phyloP scores from a whole-genome alignment of 2,888 invertebrate genomes.

The Scaptomyza caliginosa region DNA sequence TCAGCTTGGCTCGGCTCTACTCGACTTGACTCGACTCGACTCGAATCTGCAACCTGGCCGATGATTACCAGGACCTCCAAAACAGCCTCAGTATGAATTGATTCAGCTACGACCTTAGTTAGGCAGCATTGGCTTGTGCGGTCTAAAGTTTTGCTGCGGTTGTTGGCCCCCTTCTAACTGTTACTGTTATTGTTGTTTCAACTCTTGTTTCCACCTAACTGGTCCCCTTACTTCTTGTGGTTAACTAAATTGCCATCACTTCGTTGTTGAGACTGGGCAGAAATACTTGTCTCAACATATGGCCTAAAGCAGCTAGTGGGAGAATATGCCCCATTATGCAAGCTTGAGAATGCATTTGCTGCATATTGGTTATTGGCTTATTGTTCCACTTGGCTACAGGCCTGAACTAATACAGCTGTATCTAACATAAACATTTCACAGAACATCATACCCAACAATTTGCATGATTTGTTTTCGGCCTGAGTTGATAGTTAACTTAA shows the following conservation, averaged over 20 bases:
- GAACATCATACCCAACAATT: conserved; percentile 17
- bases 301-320: neutral
- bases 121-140: conserved; percentile 45
- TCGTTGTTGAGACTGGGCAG: conserved; percentile 4
- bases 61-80: conserved; percentile 22
- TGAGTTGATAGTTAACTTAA: conserved; percentile 34
- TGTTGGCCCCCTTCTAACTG: conserved; percentile 15
- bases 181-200: conserved; percentile 15
- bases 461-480: conserved; percentile 38
- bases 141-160: conserved; percentile 45
- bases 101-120: conserved; percentile 9
- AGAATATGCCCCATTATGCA: conserved; percentile 43
- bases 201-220: conserved; percentile 6
- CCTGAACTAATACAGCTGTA: neutral
- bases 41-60: conserved; percentile 29
- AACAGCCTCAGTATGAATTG: conserved; percentile 7
- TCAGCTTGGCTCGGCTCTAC: conserved; percentile 14
- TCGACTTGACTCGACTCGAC: conserved; percentile 18
- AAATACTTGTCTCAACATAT: conserved; percentile 6
- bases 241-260: conserved; percentile 27
- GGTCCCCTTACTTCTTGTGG: conserved; percentile 1
- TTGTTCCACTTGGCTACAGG: conserved; percentile 22
- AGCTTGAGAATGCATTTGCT: conserved; percentile 34
- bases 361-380: conserved; percentile 59
- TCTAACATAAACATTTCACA: neutral